phyloP scores from a whole-genome alignment of 2,113 vertebrate species.

The Vicugna pacos region DNA sequence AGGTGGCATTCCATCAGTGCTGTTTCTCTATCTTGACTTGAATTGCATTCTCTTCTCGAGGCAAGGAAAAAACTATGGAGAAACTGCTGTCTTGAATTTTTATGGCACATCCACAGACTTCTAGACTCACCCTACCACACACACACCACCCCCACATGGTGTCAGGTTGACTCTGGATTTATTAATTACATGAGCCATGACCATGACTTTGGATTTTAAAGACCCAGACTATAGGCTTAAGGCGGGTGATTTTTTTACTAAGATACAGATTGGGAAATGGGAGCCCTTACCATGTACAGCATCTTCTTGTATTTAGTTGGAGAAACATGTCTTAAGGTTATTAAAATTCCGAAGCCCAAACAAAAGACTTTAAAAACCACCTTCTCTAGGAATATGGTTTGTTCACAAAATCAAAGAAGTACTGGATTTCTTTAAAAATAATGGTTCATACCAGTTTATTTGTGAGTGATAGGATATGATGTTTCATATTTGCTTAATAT shows the following conservation, averaged over 20 bases:
- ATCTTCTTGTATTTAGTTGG: neutral
- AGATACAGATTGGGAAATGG: neutral
- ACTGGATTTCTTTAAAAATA: conserved; percentile 65
- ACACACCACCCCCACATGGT: neutral
- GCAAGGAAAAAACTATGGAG: neutral
- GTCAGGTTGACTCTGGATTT: neutral
- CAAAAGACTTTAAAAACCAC: neutral
- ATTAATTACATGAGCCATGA: neutral
- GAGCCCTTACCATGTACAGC: neutral
- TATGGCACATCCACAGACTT: neutral
- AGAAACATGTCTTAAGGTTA: conserved; percentile 43
- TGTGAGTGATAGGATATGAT: neutral
- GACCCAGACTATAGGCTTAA: neutral
- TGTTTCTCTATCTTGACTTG: conserved; percentile 44
- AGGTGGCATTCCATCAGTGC: neutral
- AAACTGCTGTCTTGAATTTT: conserved; percentile 7
- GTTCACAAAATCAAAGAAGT: conserved; percentile 22
- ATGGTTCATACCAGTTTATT: conserved; percentile 27
- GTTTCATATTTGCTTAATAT: conserved; percentile 19
- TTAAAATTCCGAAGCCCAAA: conserved; percentile 42
- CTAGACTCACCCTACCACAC: neutral
- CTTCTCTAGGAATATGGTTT: conserved; percentile 5
- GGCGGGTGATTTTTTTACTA: conserved; percentile 31
- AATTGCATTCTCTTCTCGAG: conserved; percentile 30
- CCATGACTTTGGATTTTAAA: conserved; percentile 64